phyloP scores from a whole-genome alignment of 2,113 vertebrate genomes.

The Cacatua alba region DNA sequence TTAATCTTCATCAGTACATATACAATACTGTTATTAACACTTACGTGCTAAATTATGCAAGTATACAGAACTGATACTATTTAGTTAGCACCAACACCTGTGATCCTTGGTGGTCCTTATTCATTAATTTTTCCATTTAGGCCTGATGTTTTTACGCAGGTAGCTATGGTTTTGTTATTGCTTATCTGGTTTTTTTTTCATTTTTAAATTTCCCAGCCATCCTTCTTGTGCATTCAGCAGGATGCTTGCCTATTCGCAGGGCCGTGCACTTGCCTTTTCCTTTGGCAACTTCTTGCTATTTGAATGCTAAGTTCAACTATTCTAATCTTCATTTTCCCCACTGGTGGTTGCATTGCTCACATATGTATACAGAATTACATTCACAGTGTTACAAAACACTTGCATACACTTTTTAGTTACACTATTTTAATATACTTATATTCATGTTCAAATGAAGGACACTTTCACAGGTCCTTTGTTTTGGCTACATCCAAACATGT shows the following conservation, averaged over 20 bases:
- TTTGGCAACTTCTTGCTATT: not conserved
- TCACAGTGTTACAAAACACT: not conserved
- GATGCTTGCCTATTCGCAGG: not conserved
- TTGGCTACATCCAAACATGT: not conserved
- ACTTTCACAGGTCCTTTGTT: not conserved
- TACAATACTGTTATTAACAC: not conserved
- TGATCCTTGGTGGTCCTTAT: not conserved
- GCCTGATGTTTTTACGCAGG: not conserved
- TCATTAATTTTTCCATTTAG: not conserved
- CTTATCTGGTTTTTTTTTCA: not conserved
- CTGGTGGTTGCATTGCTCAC: not conserved
- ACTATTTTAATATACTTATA: not conserved
- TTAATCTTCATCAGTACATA: not conserved
- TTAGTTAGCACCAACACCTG: not conserved
- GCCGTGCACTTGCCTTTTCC: not conserved
- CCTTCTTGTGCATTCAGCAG: not conserved
- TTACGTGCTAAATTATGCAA: not conserved
- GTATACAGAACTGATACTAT: fast-evolving
- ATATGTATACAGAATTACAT: not conserved
- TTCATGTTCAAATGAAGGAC: not conserved
- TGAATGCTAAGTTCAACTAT: not conserved
- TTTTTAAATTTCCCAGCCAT: not conserved
- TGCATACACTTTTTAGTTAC: not conserved
- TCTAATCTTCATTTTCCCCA: not conserved
- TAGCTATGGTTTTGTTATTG: not conserved